Conservation (phyloP, 2,797 vertebrate genomes). For the Coregonus suidteri region DNA sequence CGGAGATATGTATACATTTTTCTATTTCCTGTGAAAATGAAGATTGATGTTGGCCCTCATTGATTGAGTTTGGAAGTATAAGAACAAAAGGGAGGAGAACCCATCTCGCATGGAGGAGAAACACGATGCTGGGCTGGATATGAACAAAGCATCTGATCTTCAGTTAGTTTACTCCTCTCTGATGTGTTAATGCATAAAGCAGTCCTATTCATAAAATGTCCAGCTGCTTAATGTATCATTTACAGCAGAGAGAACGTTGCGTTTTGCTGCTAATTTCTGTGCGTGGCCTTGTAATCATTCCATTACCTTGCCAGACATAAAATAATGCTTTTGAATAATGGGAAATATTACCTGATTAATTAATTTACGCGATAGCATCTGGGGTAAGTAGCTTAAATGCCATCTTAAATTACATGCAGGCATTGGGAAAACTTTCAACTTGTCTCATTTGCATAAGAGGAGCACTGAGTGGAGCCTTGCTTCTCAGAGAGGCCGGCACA, state of each 20-base stretch:
- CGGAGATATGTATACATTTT: conserved; percentile 48
- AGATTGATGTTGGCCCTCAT: conserved; percentile 55
- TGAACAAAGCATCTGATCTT: conserved; percentile 43
- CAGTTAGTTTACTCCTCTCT: conserved; percentile 13
- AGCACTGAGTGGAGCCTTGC: conserved; percentile 35
- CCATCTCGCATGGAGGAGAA: conserved; percentile 45
- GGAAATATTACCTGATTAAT: conserved; percentile 91
- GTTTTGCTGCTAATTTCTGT: conserved; percentile 82
- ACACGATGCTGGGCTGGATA: conserved; percentile 25
- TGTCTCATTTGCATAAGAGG: conserved; percentile 84
- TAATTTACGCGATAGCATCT: conserved; percentile 87
- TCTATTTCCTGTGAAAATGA: conserved; percentile 51
- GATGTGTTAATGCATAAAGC: conserved; percentile 23
- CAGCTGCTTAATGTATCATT: conserved; percentile 76
- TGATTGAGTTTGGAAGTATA: conserved; percentile 36
- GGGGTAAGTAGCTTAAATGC: conserved; percentile 84
- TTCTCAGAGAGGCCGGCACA: conserved; percentile 45
- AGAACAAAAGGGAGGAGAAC: conserved; percentile 44
- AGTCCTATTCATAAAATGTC: conserved; percentile 68
- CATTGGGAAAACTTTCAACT: conserved; percentile 82
- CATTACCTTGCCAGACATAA: conserved; percentile 84
- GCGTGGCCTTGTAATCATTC: conserved; percentile 79
- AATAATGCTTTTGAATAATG: conserved; percentile 86
- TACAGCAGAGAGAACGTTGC: conserved; percentile 73
- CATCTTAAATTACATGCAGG: conserved; percentile 91